phyloP scores from a whole-genome alignment of 2,888 invertebrate species.

The Ernsta delagoae region DNA sequence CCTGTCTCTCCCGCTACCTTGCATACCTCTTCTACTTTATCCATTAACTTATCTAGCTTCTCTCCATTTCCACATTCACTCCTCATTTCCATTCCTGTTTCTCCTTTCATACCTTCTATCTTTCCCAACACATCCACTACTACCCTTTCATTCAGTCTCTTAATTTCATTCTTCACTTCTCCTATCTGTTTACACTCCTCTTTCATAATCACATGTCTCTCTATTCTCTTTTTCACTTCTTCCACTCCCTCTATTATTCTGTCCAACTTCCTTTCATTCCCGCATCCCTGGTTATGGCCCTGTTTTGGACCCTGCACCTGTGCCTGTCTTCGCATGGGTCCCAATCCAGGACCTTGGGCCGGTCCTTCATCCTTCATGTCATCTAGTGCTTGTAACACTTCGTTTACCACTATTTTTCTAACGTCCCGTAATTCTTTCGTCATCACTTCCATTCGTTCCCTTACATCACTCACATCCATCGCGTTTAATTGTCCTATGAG shows the following conservation, averaged over 20 bases:
- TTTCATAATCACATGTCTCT: neutral
- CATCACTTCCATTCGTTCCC: neutral
- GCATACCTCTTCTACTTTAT: constrained; percentile 1
- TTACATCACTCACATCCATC: neutral
- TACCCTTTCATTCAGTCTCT: constrained; percentile 4
- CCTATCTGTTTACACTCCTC: constrained; percentile 1
- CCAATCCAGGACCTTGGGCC: neutral
- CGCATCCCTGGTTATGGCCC: neutral
- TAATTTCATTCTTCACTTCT: neutral
- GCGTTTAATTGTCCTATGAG: neutral
- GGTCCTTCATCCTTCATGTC: neutral
- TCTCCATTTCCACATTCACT: neutral
- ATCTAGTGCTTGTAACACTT: neutral
- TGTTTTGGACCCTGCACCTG: neutral
- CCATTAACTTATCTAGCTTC: neutral
- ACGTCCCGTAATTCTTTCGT: neutral
- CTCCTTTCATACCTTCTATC: neutral
- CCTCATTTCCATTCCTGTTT: neutral
- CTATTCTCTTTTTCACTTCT: constrained; percentile 4
- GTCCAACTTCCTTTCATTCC: neutral
- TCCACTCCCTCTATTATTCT: constrained; percentile 4
- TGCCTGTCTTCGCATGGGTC: neutral
- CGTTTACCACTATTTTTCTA: neutral
- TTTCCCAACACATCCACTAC: neutral
- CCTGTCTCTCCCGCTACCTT: too few species aligned